Base-by-base conservation (phyloP, 2,113 vertebrate genomes). In the Dendrocopos noguchii region DNA sequence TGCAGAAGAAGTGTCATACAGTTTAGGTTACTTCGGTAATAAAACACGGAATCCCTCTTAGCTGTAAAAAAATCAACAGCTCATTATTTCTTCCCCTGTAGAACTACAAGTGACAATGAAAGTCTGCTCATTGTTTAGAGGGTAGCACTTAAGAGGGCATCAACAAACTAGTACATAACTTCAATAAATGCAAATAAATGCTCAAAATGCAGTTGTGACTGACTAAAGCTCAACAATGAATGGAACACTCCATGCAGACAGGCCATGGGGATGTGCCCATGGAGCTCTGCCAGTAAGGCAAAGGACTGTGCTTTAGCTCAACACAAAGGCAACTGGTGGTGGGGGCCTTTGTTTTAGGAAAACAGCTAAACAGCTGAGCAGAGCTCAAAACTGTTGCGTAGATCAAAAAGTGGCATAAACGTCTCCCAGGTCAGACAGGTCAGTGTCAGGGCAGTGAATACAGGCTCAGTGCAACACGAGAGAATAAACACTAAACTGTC, bases 241-340 rank as follows among this genome's bases (percentile, higher is more conserved):
- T 61, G 27, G 15, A 77, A 65, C 5, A 12, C 22, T 31, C n/a
- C 0, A 0, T 25, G 16, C 19, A 65, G 56, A 68, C 1, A 9
- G n/a, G n/a, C 25, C 53, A 20, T 0, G 4, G 8, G 14, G 21
- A 74, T 7, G 8, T 36, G 27, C 25, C 33, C 6, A 52, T 61
- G 31, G 47, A 67, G 34, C 29, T 72, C 74, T 29, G 20, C 14
- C 9, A 15, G 22, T 20, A 80, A 84, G 13, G 74, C 56, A 68
- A 56, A 52, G 18, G 29, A 73, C 28, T 21, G 80, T 46, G 22
- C 46, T 39, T 42, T 27, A 90, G 14, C 44, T 74, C 66, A 85
- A 33, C 12, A 42, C 12, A 42, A 59, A 85, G 10, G 7, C 6
- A 7, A 50, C 25, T 3, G 2, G 13, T 34, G 56, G 29, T n/a